Percentiles rank a stretch among this genome's conserved stretches.
These are phyloP conservation scores for Seriola aureovittata DNA, from an alignment of 2,113 vertebrate species.

Conservation along the genomic window DNA sequence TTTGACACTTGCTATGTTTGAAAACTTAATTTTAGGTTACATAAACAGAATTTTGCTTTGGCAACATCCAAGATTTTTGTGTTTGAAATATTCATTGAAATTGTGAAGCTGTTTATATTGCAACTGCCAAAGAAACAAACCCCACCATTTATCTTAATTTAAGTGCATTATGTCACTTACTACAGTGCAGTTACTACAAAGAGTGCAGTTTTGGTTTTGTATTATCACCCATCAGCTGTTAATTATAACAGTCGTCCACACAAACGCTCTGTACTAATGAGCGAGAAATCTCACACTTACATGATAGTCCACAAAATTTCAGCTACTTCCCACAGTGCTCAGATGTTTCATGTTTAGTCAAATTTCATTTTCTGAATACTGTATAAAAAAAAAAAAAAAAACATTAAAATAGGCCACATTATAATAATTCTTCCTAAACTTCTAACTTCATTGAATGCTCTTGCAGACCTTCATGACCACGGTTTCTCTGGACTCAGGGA, in stretches of 20 bases:
- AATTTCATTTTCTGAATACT: background rate
- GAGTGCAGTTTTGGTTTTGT: slow-evolving; percentile 12
- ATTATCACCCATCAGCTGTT: slow-evolving; percentile 6
- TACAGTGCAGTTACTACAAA: background rate
- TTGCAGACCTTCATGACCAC: slow-evolving; percentile 85
- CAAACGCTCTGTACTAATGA: background rate
- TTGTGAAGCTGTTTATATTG: background rate
- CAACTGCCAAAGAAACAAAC: background rate
- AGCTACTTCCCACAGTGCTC: background rate
- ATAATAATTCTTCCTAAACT: background rate
- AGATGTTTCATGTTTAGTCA: background rate
- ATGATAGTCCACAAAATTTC: slow-evolving; percentile 5
- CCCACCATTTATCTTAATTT: background rate
- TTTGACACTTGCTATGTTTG: background rate
- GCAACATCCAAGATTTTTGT: background rate
- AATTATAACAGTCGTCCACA: slow-evolving; percentile 15
- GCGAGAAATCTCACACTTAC: slow-evolving; percentile 13
- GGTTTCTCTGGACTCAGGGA: slow-evolving; percentile 84
- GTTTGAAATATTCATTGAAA: background rate
- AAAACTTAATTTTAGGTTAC: background rate
- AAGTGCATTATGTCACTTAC: slow-evolving; percentile 12
- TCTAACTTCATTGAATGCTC: slow-evolving; percentile 32
- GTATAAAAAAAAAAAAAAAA: background rate
- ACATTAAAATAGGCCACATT: background rate
- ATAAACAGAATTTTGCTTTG: too few relatives aligned